Conservation (phyloP, 2,888 invertebrate genomes). For the Athrips mouffetella region DNA sequence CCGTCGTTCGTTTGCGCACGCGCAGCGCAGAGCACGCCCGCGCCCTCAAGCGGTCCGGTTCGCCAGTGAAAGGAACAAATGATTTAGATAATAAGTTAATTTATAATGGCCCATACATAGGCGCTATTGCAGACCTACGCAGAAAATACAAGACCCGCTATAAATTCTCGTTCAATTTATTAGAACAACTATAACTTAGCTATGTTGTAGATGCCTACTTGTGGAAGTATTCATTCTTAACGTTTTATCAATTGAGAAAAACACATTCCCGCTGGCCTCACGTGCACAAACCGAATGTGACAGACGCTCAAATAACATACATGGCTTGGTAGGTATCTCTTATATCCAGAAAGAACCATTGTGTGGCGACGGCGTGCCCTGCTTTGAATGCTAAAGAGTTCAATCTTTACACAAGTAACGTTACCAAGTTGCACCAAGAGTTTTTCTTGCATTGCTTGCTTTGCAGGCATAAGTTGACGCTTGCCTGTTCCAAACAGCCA, state of each 20-base stretch:
- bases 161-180: slow-evolving; percentile 8
- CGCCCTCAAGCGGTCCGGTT: slow-evolving; percentile 36
- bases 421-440: too few species aligned
- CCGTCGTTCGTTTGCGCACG: slow-evolving; percentile 31
- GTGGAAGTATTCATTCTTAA: too few species aligned
- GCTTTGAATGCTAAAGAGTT: slow-evolving; percentile 45
- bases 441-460: slow-evolving; percentile 13
- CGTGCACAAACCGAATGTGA: neutral
- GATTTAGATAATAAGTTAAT: slow-evolving; percentile 32
- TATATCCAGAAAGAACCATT: slow-evolving; percentile 13
- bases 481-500: neutral
- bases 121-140: too few species aligned
- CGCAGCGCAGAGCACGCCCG: slow-evolving; percentile 30
- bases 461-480: too few species aligned
- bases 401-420: slow-evolving; percentile 27
- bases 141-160: neutral
- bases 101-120: slow-evolving; percentile 14
- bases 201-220: too few species aligned
- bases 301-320: neutral
- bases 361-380: slow-evolving; percentile 17
- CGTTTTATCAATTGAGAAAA: neutral
- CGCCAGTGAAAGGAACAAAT: slow-evolving; percentile 54
- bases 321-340: neutral
- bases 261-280: neutral
- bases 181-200: neutral